These are phyloP conservation scores for Apotomis betuletana DNA, from an alignment of 2,888 invertebrate species.

Conservation along the genomic window DNA sequence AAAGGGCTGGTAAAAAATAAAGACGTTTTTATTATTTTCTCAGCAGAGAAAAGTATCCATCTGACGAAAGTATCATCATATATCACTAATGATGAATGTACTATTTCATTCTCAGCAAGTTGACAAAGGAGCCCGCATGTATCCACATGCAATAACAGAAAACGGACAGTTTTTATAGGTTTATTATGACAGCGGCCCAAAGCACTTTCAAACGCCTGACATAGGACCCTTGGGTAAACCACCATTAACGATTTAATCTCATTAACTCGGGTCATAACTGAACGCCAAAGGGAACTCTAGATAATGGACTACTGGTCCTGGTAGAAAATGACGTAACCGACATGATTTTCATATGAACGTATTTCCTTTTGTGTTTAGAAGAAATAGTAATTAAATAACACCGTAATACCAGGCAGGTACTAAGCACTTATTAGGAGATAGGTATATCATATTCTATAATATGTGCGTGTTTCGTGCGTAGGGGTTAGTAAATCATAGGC, in stretches of 20 bases:
- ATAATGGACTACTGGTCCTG: conserved; percentile 1
- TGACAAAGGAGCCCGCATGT: no score
- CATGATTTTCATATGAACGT: neutral
- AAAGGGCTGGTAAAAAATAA: no score
- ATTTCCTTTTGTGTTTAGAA: neutral
- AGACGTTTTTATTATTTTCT: no score
- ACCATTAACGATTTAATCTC: conserved; percentile 25
- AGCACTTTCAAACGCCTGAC: conserved; percentile 14
- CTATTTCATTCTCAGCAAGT: no score
- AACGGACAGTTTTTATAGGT: conserved; percentile 13
- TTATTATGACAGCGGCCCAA: conserved; percentile 11
- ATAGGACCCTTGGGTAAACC: conserved; percentile 21
- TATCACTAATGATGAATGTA: no score
- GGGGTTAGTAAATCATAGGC: neutral
- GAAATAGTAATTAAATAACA: neutral
- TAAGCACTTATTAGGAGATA: neutral
- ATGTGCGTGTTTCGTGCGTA: neutral
- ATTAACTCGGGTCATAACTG: conserved; percentile 25
- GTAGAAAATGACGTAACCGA: neutral
- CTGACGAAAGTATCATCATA: no score
- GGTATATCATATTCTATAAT: neutral
- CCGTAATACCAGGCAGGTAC: conserved; percentile 2
- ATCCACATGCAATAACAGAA: conserved; percentile 1
- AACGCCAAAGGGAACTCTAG: conserved; percentile 21
- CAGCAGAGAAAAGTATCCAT: no score